A percentile compares a stretch with the other conserved stretches of the same genome.
These are phyloP conservation scores for Eutrigla gurnardus DNA, from an alignment of 2,797 vertebrate species.

Conservation along the genomic window DNA sequence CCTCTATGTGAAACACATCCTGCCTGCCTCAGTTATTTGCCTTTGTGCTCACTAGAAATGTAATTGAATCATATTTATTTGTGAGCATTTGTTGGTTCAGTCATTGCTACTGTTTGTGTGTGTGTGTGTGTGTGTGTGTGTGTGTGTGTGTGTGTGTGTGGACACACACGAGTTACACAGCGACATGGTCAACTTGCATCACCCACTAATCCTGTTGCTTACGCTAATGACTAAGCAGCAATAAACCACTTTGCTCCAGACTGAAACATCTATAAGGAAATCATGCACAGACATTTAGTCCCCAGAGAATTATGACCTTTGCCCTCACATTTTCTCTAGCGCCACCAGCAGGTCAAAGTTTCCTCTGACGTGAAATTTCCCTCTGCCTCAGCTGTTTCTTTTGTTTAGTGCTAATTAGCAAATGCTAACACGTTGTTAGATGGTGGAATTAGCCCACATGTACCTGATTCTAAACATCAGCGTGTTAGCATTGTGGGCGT, in stretches of 20 bases:
- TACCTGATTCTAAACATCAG: background rate
- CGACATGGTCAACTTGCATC: conserved; percentile 10
- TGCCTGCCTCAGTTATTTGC: background rate
- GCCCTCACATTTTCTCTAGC: background rate
- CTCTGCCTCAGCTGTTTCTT: background rate
- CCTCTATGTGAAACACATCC: background rate
- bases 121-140: background rate
- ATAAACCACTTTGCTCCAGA: background rate
- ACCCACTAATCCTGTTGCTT: conserved; percentile 15
- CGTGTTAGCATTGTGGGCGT: conserved; percentile 1
- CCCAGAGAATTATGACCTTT: background rate
- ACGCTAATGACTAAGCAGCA: conserved; percentile 17
- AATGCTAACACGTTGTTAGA: background rate
- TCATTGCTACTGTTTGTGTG: background rate
- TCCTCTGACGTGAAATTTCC: background rate
- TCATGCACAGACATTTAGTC: background rate
- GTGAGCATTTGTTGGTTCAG: conserved; percentile 3
- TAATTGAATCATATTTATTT: background rate
- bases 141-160: background rate
- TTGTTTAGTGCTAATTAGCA: background rate
- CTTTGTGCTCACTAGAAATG: conserved; percentile 3
- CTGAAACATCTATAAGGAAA: background rate
- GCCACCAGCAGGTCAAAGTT: background rate
- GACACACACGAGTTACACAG: background rate
- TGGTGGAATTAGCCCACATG: background rate